Base-by-base conservation (phyloP, 2,888 invertebrate species). In the Drosophila kambysellisi region DNA sequence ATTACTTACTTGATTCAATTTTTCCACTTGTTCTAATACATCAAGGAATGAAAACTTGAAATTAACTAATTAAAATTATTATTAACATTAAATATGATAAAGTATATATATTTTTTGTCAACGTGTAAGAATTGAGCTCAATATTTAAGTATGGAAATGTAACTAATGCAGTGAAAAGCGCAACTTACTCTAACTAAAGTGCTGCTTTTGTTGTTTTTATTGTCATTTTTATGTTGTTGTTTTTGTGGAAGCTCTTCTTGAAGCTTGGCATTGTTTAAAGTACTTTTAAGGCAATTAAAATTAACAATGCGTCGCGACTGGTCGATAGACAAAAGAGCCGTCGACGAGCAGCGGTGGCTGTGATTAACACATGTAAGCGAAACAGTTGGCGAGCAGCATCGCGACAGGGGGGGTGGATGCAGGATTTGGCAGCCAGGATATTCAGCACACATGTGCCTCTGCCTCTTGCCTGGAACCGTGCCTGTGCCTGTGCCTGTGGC, bases 301-400 rank as follows among this genome's bases (percentile, higher is more conserved):
- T 81, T 77, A 85, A 90, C 91, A 88, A 91, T 85, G 71, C 76
- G 66, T 37, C 51, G 60, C 29, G 41, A 30, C 63, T 70, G 69
- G 70, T 56, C 60, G 58, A 73, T 66, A 71, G 75, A 91, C 77
- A 88, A 89, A 77, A 77, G 88, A 81, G 69, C 46, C 78, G 63
- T n/a, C 74, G 72, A 70, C 56, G 54, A 60, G 74, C 59, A 66
- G 61, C 60, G 83, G 65, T 74, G 89, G 73, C 91, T 89, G 91
- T 88, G 88, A 88, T 88, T 90, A 88, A 88, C 91, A 88, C 88
- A 88, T 88, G 88, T 91, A 90, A 90, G 89, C 88, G 72, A 56
- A 88, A 70, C 90, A 79, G 88, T 75, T 79, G 89, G 74, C 66
- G 64, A 58, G 64, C 70, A 50, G 29, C 39, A 56, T 8, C 39